Evolutionary conservation across 2,113 vertebrate species (phyloP).

Genomic region (Pterocles gutturalis): DNA sequence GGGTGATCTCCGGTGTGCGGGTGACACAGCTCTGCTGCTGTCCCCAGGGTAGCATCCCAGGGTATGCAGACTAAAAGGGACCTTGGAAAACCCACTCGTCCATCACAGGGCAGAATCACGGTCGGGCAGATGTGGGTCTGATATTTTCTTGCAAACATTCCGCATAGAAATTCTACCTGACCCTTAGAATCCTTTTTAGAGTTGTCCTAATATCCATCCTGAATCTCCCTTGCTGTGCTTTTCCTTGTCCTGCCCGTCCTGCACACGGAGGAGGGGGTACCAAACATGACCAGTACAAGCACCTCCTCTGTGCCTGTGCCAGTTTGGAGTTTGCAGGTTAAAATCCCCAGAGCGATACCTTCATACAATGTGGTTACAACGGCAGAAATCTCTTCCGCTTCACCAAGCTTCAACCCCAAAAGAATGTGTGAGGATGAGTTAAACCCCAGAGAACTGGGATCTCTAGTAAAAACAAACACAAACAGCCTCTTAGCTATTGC

Average conservation of each 20-base stretch:
- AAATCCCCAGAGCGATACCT: background rate
- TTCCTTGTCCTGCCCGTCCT: background rate
- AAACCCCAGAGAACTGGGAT: constrained; percentile 45
- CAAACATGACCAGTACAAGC: background rate
- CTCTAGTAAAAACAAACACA: constrained; percentile 65
- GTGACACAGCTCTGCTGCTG: background rate
- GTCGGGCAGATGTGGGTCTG: background rate
- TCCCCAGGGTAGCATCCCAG: background rate
- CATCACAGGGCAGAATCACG: accelerated
- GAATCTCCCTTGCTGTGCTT: background rate
- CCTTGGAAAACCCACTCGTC: background rate
- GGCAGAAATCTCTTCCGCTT: background rate
- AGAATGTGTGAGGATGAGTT: constrained; percentile 64
- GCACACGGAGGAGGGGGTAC: background rate
- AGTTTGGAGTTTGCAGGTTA: background rate
- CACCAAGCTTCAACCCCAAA: background rate
- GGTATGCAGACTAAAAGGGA: background rate
- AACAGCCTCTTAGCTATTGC: constrained; percentile 48
- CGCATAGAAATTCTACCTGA: background rate
- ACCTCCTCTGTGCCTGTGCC: background rate
- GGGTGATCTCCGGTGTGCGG: accelerated
- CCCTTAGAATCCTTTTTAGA: background rate
- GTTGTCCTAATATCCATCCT: background rate
- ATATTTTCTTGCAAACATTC: background rate
- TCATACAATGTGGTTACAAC: background rate